phyloP scores from a whole-genome alignment of 2,888 invertebrate genomes.

The Tetanocera ferruginea region DNA sequence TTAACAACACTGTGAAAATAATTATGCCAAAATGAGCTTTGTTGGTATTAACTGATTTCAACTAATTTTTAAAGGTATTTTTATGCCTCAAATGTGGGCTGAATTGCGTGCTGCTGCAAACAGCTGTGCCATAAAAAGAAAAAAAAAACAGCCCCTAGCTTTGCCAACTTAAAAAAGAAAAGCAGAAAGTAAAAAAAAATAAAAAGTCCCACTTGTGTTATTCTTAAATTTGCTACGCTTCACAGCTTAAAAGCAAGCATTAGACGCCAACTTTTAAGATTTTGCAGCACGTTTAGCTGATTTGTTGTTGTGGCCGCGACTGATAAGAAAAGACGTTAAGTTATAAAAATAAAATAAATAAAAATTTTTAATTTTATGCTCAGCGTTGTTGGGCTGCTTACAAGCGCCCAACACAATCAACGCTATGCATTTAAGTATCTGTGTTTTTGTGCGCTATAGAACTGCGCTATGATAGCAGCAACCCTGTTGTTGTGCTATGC shows the following conservation, averaged over 20 bases:
- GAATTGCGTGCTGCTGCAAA: too few species aligned
- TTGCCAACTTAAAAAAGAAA: too few species aligned
- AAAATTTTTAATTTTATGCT: too few species aligned
- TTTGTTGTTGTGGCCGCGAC: conserved; percentile 11
- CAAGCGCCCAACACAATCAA: background rate
- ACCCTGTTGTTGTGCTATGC: background rate
- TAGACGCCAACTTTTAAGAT: background rate
- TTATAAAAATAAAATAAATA: conserved; percentile 1
- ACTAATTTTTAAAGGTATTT: too few species aligned
- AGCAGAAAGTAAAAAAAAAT: too few species aligned
- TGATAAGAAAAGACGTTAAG: background rate
- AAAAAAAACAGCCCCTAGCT: too few species aligned
- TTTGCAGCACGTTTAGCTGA: background rate
- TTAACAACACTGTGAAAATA: too few species aligned
- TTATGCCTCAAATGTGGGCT: too few species aligned
- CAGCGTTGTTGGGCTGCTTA: too few species aligned
- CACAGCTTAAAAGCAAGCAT: background rate
- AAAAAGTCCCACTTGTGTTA: background rate
- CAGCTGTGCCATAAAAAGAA: too few species aligned
- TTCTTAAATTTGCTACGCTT: background rate
- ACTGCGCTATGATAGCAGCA: conserved; percentile 7
- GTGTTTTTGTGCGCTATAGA: background rate
- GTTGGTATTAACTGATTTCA: too few species aligned
- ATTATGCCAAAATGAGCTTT: too few species aligned
- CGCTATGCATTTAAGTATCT: background rate